Evolutionary conservation across 2,797 vertebrate genomes (phyloP).

Genomic region (Semotilus atromaculatus): DNA sequence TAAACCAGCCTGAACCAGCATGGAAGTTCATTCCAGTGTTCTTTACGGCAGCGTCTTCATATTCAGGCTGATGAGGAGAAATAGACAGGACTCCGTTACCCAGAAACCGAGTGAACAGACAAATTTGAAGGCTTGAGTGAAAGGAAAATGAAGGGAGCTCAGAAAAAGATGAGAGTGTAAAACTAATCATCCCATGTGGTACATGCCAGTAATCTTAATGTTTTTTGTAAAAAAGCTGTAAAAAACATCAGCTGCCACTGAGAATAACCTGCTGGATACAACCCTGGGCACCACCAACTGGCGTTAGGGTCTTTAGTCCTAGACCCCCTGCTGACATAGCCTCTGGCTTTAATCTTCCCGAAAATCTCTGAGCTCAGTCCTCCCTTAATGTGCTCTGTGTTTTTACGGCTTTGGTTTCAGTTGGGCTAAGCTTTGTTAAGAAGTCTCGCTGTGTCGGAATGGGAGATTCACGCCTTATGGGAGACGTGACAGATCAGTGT

Average conservation of each 20-base stretch:
- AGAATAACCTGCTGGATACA: conserved; percentile 18
- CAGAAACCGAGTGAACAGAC: conserved; percentile 55
- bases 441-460: conserved; percentile 27
- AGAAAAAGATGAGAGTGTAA: conserved; percentile 26
- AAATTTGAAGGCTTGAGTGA: conserved; percentile 39
- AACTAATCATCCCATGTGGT: neutral
- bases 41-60: neutral
- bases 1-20: neutral
- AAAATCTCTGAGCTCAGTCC: conserved; percentile 44
- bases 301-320: conserved; percentile 27
- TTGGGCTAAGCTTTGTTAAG: conserved; percentile 50
- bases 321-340: conserved; percentile 45
- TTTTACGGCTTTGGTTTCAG: conserved; percentile 34
- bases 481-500: conserved; percentile 23
- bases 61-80: conserved; percentile 45
- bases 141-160: conserved; percentile 6
- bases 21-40: neutral
- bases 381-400: conserved; percentile 33
- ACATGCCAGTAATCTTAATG: conserved; percentile 39
- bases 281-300: conserved; percentile 42
- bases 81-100: conserved; percentile 64
- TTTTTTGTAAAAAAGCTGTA: conserved; percentile 7
- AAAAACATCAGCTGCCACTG: conserved; percentile 16
- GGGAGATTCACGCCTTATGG: neutral
- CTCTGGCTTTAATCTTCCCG: conserved; percentile 48